These are phyloP conservation scores for Sapayoa aenigma DNA, from an alignment of 2,113 vertebrate genomes.

Conservation along the genomic window DNA sequence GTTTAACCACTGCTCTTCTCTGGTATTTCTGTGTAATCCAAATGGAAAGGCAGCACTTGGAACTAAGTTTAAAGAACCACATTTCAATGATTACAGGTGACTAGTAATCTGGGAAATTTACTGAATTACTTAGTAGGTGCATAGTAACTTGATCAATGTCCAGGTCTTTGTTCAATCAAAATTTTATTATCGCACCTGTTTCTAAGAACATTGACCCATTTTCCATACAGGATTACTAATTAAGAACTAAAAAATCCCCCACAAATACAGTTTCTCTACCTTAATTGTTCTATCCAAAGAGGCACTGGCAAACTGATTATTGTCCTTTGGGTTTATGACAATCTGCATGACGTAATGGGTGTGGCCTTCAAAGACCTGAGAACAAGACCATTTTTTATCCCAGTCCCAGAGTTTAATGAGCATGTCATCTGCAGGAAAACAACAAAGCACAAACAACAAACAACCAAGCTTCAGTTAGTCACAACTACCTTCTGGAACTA, in stretches of 20 bases:
- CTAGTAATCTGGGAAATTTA: not conserved
- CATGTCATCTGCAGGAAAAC: constrained; percentile 89
- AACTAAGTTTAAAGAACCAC: not conserved
- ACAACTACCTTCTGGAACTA: not conserved
- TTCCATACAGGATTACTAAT: not conserved
- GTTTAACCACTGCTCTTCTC: not conserved
- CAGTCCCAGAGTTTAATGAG: constrained; percentile 99
- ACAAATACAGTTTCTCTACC: constrained; percentile 66
- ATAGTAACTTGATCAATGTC: not conserved
- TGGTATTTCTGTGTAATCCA: not conserved
- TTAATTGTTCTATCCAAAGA: constrained; percentile 98
- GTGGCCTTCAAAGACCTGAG: constrained; percentile 98
- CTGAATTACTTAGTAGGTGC: not conserved
- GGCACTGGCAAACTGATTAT: constrained; percentile 98
- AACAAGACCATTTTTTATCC: constrained; percentile 99
- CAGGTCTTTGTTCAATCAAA: not conserved
- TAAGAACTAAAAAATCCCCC: not conserved
- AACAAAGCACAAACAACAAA: not conserved
- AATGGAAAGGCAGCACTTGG: not conserved
- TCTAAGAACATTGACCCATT: not conserved
- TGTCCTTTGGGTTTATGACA: constrained; percentile 98
- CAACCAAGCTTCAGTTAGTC: constrained; percentile 2
- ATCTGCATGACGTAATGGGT: constrained; percentile 99
- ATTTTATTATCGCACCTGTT: not conserved
- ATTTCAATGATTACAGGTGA: not conserved